A percentile compares a stretch with the other conserved stretches of the same genome.
Conservation (phyloP, 2,113 vertebrate genomes). For the Indicator maculatus region DNA sequence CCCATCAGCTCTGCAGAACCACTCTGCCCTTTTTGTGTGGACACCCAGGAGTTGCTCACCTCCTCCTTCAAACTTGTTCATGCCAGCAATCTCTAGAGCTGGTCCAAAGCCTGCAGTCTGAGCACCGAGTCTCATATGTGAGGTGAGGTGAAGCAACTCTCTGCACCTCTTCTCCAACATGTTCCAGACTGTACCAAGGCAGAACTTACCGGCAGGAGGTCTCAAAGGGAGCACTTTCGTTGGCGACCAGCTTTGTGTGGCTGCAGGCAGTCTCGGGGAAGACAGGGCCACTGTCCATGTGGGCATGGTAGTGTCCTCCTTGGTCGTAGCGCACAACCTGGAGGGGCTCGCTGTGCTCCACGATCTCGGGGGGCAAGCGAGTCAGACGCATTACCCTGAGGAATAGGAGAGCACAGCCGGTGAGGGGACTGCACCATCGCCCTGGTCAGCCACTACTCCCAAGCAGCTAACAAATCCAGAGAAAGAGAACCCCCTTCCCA, state of each 20-base stretch:
- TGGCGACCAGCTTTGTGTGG: slow-evolving; percentile 90
- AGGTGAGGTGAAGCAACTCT: background rate
- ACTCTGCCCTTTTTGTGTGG: rapidly evolving
- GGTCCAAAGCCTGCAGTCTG: background rate
- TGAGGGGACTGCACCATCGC: background rate
- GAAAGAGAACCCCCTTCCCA: slow-evolving; percentile 33
- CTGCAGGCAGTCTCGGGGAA: slow-evolving; percentile 87
- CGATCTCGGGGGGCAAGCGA: slow-evolving; percentile 85
- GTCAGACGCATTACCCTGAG: slow-evolving; percentile 90
- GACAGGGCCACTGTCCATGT: slow-evolving; percentile 91
- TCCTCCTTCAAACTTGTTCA: background rate
- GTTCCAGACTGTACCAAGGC: background rate
- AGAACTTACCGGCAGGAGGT: slow-evolving; percentile 89
- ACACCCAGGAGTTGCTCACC: background rate
- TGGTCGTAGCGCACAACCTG: slow-evolving; percentile 91
- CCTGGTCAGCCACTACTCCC: background rate
- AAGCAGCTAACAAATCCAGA: background rate
- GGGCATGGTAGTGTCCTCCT: slow-evolving; percentile 92
- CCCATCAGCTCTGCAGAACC: background rate
- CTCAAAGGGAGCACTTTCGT: slow-evolving; percentile 85
- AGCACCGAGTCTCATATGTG: rapidly evolving
- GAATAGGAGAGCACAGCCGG: background rate
- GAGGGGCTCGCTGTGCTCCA: slow-evolving; percentile 93
- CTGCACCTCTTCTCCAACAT: rapidly evolving
- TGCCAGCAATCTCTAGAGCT: background rate